phyloP scores from a whole-genome alignment of 2,113 vertebrate species.

The Syrrhaptes paradoxus region DNA sequence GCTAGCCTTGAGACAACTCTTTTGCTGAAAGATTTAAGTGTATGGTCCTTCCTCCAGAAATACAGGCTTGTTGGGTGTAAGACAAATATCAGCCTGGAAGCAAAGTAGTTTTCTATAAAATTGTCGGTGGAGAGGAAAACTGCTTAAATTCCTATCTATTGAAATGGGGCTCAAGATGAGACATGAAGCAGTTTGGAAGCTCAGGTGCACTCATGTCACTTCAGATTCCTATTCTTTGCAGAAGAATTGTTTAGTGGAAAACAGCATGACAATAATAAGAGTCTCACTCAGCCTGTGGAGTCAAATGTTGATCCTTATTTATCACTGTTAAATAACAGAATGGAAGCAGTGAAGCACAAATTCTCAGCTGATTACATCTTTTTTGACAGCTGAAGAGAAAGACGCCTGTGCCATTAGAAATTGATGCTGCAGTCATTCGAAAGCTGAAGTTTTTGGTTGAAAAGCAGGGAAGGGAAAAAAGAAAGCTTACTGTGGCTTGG shows the following conservation, averaged over 20 bases:
- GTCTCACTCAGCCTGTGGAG: neutral
- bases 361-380: neutral
- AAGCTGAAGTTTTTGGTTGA: neutral
- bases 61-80: neutral
- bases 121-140: neutral
- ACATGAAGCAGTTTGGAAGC: neutral
- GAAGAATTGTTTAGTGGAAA: neutral
- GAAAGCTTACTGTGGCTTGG: neutral
- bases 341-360: slow-evolving; percentile 16
- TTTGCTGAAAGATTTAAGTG: neutral
- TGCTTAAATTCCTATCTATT: neutral
- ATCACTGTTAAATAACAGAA: neutral
- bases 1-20: neutral
- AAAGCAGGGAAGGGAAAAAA: neutral
- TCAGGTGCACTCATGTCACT: neutral
- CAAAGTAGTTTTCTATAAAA: neutral
- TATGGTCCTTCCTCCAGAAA: neutral
- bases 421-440: neutral
- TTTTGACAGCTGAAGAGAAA: slow-evolving; percentile 14
- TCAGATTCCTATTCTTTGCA: neutral
- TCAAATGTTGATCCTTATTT: slow-evolving; percentile 5
- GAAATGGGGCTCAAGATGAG: neutral
- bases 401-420: neutral
- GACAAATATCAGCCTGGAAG: neutral
- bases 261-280: neutral